These are phyloP conservation scores for Thecocarcelia acutangulata DNA, from an alignment of 2,888 invertebrate genomes.

Conservation along the genomic window DNA sequence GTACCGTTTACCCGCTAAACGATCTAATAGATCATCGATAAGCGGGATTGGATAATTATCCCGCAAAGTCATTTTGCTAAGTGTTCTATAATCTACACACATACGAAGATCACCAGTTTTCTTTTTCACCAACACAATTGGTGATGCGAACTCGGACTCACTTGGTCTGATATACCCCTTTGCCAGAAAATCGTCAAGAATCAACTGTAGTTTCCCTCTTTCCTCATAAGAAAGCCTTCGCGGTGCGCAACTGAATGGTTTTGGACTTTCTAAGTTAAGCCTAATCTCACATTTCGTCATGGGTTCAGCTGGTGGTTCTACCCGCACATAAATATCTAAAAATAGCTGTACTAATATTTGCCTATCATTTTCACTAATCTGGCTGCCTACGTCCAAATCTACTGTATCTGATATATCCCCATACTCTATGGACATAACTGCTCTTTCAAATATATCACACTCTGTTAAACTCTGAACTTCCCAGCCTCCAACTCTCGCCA, in stretches of 20 bases:
- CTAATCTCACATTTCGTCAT: conserved; percentile 48
- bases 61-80: conserved; percentile 30
- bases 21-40: conserved; percentile 52
- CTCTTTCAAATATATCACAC: neutral
- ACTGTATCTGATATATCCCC: neutral
- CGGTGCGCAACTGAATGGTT: conserved; percentile 56
- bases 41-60: conserved; percentile 53
- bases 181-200: conserved; percentile 35
- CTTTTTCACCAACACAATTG: conserved; percentile 53
- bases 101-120: conserved; percentile 38
- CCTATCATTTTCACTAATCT: neutral
- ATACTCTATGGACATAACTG: conserved; percentile 34
- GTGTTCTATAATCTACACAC: conserved; percentile 40
- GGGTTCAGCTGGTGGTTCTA: conserved; percentile 36
- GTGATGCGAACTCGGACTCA: conserved; percentile 46
- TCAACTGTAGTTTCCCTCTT: conserved; percentile 36
- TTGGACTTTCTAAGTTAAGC: conserved; percentile 34
- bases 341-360: neutral
- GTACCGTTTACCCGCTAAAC: conserved; percentile 5
- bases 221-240: conserved; percentile 48
- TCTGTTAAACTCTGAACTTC: neutral
- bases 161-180: conserved; percentile 17
- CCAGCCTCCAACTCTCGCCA: neutral
- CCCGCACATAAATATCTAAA: neutral
- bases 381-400: neutral